These are phyloP conservation scores for Apotomis capreana DNA, from an alignment of 2,888 invertebrate species.

Conservation along the genomic window DNA sequence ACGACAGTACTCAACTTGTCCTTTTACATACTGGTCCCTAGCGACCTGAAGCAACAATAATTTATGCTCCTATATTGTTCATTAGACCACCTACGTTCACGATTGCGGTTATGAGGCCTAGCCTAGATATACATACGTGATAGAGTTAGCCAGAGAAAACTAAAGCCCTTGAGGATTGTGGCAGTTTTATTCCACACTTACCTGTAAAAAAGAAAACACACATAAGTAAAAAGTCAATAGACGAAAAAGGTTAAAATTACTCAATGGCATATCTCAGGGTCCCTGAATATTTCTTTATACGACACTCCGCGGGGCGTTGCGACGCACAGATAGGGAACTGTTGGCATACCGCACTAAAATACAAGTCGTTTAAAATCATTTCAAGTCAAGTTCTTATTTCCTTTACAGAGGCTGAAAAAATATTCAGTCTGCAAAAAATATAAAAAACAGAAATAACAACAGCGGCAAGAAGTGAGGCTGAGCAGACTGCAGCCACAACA, in stretches of 20 bases:
- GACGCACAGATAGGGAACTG: no score
- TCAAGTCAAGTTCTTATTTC: conserved; percentile 15
- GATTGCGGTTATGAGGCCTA: conserved; percentile 2
- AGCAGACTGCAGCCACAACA: conserved; percentile 60
- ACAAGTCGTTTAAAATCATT: conserved; percentile 42
- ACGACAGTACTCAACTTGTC: neutral
- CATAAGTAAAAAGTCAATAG: conserved; percentile 7
- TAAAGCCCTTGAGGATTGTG: no score
- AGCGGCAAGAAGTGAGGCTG: conserved; percentile 46
- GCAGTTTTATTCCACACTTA: conserved; percentile 49
- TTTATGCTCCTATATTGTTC: neutral
- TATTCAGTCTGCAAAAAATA: conserved; percentile 30
- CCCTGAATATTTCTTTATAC: no score
- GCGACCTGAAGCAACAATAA: neutral
- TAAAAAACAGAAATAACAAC: conserved; percentile 50
- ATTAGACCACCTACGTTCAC: neutral
- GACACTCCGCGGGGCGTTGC: no score
- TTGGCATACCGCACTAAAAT: conserved; percentile 1
- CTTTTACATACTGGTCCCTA: neutral
- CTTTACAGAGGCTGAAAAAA: conserved; percentile 28
- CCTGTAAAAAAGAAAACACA: conserved; percentile 57
- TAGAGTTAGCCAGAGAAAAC: conserved; percentile 1
- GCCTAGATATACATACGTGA: conserved; percentile 1
- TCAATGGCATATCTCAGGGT: no score
- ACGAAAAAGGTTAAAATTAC: no score